phyloP scores from a whole-genome alignment of 2,888 invertebrate species.

The Anoncus sp. region DNA sequence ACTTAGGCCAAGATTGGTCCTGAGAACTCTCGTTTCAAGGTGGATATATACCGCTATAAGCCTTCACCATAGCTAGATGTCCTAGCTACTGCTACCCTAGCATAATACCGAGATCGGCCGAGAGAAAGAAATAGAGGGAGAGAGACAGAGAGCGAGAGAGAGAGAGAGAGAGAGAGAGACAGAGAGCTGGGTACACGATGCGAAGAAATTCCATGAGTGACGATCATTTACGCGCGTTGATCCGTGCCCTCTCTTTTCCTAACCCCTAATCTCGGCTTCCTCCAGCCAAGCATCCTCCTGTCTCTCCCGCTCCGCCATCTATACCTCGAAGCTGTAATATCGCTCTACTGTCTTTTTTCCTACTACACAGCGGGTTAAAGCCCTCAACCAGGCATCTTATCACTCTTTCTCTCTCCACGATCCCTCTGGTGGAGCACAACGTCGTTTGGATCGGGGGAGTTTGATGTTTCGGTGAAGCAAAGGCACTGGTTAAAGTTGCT shows the following conservation, averaged over 20 bases:
- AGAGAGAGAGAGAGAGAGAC: slow-evolving; percentile 1
- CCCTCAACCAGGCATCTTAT: slow-evolving; percentile 12
- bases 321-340: slow-evolving; percentile 26
- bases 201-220: slow-evolving; percentile 50
- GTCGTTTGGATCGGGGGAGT: too few relatives aligned
- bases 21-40: slow-evolving; percentile 66
- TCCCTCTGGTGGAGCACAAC: slow-evolving; percentile 1
- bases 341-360: slow-evolving; percentile 6
- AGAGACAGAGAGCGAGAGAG: too few relatives aligned
- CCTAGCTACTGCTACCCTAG: not conserved
- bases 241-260: slow-evolving; percentile 5
- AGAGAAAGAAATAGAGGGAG: too few relatives aligned
- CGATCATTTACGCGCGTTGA: slow-evolving; percentile 60
- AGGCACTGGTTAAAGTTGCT: slow-evolving; percentile 51
- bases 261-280: too few relatives aligned
- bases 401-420: slow-evolving; percentile 8
- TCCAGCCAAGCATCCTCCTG: too few relatives aligned
- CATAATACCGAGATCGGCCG: slow-evolving; percentile 8
- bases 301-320: slow-evolving; percentile 23
- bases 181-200: slow-evolving; percentile 21
- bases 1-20: slow-evolving; percentile 68
- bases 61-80: slow-evolving; percentile 14
- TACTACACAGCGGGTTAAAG: not conserved
- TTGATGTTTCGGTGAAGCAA: slow-evolving; percentile 36
- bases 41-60: slow-evolving; percentile 52